A percentile compares a stretch with the other conserved stretches of the same genome.
Conservation (phyloP, 2,888 invertebrate genomes). For the Oxycera nigricornis region DNA sequence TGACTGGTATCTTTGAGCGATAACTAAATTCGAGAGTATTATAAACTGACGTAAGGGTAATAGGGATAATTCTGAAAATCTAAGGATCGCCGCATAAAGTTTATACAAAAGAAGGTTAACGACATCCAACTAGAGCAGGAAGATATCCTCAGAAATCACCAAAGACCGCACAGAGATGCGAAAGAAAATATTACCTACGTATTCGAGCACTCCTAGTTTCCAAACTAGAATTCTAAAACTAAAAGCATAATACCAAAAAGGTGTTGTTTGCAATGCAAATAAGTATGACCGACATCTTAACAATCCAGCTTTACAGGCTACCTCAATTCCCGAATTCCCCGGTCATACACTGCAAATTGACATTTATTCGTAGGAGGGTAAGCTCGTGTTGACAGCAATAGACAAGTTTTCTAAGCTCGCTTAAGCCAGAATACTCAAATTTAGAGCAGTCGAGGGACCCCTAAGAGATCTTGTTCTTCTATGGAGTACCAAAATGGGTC, state of each 20-base stretch:
- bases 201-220: constrained; percentile 32
- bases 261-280: constrained; percentile 35
- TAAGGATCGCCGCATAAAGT: not conserved
- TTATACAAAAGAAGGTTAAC: too few species aligned
- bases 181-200: not conserved
- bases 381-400: constrained; percentile 42
- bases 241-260: too few species aligned
- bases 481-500: constrained; percentile 44
- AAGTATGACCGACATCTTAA: constrained; percentile 17
- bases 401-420: constrained; percentile 46
- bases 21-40: not conserved
- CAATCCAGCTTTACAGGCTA: constrained; percentile 14
- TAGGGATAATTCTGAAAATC: not conserved
- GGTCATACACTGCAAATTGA: constrained; percentile 37
- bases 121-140: too few species aligned
- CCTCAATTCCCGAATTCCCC: too few species aligned
- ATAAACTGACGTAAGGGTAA: not conserved
- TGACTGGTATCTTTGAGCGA: not conserved
- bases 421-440: too few species aligned
- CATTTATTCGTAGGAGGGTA: constrained; percentile 39
- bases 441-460: constrained; percentile 41
- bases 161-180: not conserved
- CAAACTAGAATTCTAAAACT: constrained; percentile 39
- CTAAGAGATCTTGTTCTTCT: constrained; percentile 42
- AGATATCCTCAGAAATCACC: not conserved